Evolutionary conservation across 2,113 vertebrate species (phyloP).

Genomic region (Lamprologus sp.): DNA sequence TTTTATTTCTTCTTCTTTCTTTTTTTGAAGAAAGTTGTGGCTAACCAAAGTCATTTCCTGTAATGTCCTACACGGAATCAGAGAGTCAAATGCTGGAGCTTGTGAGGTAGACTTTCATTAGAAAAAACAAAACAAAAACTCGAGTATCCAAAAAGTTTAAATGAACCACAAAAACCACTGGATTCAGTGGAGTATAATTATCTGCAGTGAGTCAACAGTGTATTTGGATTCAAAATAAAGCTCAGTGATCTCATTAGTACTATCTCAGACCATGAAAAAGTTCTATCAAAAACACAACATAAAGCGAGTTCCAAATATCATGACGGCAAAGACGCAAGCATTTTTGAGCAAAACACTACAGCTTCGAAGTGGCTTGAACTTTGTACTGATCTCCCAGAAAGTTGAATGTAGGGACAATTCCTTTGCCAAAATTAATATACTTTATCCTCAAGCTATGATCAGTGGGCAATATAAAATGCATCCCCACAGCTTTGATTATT

Average conservation of each 20-base stretch:
- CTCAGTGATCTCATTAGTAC: neutral
- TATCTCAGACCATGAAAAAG: neutral
- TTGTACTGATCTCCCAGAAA: neutral
- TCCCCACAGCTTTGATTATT: neutral
- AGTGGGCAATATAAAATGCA: neutral
- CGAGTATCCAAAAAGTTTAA: neutral
- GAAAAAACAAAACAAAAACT: constrained; percentile 18
- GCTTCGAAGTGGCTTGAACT: neutral
- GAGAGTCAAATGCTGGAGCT: constrained; percentile 25
- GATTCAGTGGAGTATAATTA: neutral
- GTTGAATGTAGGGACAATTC: neutral
- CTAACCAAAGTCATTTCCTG: constrained; percentile 67
- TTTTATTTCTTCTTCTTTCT: neutral
- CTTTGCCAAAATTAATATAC: neutral
- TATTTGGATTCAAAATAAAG: neutral
- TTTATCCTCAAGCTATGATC: neutral
- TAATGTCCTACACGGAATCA: constrained; percentile 27
- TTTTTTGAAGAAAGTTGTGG: constrained; percentile 45
- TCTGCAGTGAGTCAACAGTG: neutral
- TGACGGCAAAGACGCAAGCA: neutral
- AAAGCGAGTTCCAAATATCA: neutral
- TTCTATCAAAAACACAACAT: neutral
- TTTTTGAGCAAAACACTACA: neutral
- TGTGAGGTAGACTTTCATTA: constrained; percentile 22
- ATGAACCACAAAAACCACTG: neutral